Conservation (phyloP, 2,113 vertebrate genomes). For the Arizona elegans region DNA sequence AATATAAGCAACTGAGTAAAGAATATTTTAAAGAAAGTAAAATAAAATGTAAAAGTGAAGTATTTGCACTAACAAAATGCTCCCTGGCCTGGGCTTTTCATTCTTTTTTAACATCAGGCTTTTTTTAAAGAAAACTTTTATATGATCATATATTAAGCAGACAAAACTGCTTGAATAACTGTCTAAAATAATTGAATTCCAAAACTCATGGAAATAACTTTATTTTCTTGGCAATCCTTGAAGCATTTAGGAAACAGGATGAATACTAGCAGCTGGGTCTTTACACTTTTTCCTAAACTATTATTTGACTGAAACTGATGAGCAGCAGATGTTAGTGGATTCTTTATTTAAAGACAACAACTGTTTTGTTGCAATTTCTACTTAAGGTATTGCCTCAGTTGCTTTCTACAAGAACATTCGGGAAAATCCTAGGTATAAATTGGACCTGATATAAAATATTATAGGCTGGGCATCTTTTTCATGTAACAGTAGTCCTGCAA, state of each 20-base stretch:
- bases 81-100: neutral
- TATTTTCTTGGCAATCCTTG: constrained; percentile 35
- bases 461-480: neutral
- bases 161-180: neutral
- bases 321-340: constrained; percentile 42
- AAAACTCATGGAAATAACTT: constrained; percentile 16
- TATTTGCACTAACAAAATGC: constrained; percentile 18
- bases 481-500: neutral
- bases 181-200: constrained; percentile 18
- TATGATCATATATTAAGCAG: neutral
- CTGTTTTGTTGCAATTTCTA: constrained; percentile 8
- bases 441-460: neutral
- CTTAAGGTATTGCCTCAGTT: constrained; percentile 6
- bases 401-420: constrained; percentile 5
- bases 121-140: neutral
- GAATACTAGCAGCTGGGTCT: neutral
- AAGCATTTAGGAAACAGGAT: constrained; percentile 29
- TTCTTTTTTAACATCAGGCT: neutral
- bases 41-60: constrained; percentile 13
- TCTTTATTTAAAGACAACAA: neutral
- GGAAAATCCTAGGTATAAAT: neutral
- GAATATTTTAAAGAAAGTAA: neutral
- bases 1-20: constrained; percentile 30
- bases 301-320: constrained; percentile 43
- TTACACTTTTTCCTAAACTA: neutral